Percentiles rank a stretch among this genome's conserved stretches.
Evolutionary conservation across 2,797 vertebrate species (phyloP).

Genomic region (Coccyzus lansbergi): DNA sequence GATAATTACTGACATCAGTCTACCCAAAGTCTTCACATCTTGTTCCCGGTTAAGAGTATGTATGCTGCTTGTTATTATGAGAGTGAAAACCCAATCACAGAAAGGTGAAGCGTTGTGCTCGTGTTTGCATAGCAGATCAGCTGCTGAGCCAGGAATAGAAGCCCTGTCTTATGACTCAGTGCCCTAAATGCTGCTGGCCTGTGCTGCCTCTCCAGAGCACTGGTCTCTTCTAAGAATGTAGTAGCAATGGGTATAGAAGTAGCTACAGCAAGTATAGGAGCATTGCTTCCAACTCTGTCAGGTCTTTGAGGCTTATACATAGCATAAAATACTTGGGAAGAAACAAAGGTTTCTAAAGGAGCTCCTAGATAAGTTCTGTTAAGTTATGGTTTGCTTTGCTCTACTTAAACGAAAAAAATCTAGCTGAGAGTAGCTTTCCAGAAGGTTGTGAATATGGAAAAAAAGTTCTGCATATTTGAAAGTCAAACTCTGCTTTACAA

Average conservation of each 20-base stretch:
- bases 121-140: slow-evolving; percentile 53
- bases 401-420: background rate
- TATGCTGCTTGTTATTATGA: background rate
- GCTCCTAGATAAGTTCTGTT: background rate
- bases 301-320: background rate
- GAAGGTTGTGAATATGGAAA: background rate
- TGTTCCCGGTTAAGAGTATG: background rate
- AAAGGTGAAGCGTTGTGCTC: slow-evolving; percentile 48
- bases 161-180: slow-evolving; percentile 59
- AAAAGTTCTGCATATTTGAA: slow-evolving; percentile 10
- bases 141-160: slow-evolving; percentile 67
- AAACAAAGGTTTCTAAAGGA: background rate
- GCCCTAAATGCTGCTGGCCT: background rate
- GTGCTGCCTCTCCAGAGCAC: rapidly evolving
- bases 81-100: slow-evolving; percentile 27
- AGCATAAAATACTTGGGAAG: background rate
- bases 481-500: slow-evolving; percentile 46
- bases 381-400: background rate
- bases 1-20: background rate
- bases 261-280: background rate
- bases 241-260: background rate
- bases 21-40: background rate
- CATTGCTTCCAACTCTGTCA: background rate
- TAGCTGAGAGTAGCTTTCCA: slow-evolving; percentile 20
- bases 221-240: slow-evolving; percentile 34